A percentile compares a stretch with the other conserved stretches of the same genome.
phyloP scores from a whole-genome alignment of 2,113 vertebrate genomes.

The Austrofundulus limnaeus region DNA sequence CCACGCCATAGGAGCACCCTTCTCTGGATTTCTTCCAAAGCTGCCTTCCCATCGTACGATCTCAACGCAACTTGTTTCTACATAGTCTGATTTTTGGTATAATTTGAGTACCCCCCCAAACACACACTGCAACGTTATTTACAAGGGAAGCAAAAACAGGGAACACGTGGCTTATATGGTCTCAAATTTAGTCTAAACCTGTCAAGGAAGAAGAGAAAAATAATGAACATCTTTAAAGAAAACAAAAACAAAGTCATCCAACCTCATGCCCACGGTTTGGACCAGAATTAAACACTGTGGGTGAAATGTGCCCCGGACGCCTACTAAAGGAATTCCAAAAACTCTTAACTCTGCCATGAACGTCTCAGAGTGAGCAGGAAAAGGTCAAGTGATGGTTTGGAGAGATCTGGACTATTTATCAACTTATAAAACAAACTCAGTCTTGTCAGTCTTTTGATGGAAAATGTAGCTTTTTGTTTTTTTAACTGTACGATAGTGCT shows the following conservation, averaged over 20 bases:
- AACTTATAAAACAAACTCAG: neutral
- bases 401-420: neutral
- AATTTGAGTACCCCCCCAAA: no score
- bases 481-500: no score
- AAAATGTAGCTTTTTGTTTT: no score
- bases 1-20: conserved; percentile 19
- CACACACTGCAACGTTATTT: no score
- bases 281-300: conserved; percentile 34
- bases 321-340: conserved; percentile 40
- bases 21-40: no score
- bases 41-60: no score
- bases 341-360: conserved; percentile 18
- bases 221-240: neutral
- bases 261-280: conserved; percentile 39
- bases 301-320: conserved; percentile 22
- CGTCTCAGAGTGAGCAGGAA: conserved; percentile 22
- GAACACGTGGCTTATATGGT: no score
- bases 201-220: neutral
- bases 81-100: no score
- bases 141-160: neutral
- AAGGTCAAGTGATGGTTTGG: neutral
- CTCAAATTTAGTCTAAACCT: neutral
- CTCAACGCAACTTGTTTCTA: no score
- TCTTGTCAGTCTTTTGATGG: no score
- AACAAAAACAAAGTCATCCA: neutral